Base-by-base conservation (phyloP, 2,113 vertebrate species). In the Isurus oxyrinchus region DNA sequence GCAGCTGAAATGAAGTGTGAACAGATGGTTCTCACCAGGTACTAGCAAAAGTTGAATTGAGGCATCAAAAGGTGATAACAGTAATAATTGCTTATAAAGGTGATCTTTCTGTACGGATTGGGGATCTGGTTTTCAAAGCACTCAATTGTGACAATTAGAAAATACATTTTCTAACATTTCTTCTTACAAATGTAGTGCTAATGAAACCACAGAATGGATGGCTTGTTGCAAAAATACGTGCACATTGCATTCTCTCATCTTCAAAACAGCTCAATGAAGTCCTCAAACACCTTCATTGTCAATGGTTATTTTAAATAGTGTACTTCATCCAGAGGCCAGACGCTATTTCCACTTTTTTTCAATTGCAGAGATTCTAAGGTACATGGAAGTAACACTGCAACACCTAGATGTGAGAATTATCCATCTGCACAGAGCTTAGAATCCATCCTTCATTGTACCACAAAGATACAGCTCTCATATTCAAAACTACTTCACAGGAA, bases 21-120 rank as follows among this genome's bases (percentile, higher is more conserved):
- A 61, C 90, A 93, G 90, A 93, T 93, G 90, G 90, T 93, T 93
- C 90, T 23, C 90, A 63, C 35, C 90, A 93, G 90, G 90, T 93
- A 19, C n/a, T 61, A 93, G 57, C 90, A 40, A 31, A 61, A 84
- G 79, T 93, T 93, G 90, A 93, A 93, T 93, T 93, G 90, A 93
- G 90, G 57, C 90, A 93, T 93, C 90, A 40, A 93, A 93, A 93
- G 57, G 57, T 63, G 90, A 61, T 93, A 61, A 63, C 90, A 93
- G 90, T 40, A 93, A 93, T 61, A 61, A 93, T 61, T 93, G 90
- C 57, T n/a, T 16, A 61, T 61, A 93, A 93, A 93, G 90, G 57
- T 93, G 57, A 93, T 35, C 59, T 2, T 63, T 93, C 59, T 40
- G 57, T 40, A 61, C 59, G 21, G 87, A 23, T 63, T n/a, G 16